Evolutionary conservation across 2,113 vertebrate genomes (phyloP), one percentile per base, ranked within the genome.

Genomic region (Tetrax tetrax): DNA sequence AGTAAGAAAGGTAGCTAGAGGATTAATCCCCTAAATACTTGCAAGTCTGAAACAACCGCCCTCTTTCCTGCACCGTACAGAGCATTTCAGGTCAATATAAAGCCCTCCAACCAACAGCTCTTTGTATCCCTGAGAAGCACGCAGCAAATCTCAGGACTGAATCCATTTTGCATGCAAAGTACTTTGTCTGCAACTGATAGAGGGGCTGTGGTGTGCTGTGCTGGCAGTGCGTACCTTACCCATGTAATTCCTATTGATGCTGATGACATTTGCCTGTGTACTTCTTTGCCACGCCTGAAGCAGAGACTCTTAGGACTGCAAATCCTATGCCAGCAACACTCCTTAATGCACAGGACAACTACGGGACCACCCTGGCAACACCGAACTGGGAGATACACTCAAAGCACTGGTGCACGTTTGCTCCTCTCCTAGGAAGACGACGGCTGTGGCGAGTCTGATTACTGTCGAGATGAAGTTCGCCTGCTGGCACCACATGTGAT

Each of bases 351-450:
- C 33, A 43, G 1, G 2, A 31, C n/a, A 64, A 33, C 9, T 11
- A 61, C 0, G 2, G 47, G 56, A 63, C 54, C 37, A 48, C 53
- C 28, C 24, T 53, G 70, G 66, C 78, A 86, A 41, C 22, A n/a
- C 5, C 8, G 4, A 18, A 66, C 47, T 22, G 51, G 41, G 1
- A 43, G 41, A 70, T 18, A 9, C 18, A 29, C 47, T 70, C 19
- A 1, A 15, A 45, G 33, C 5, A 47, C 19, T 71, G 2, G 0
- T 1, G 10, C 33, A 53, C 0, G 6, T 37, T 18, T 70, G 59
- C 63, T 25, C n/a, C 71, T 80, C 47, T 87, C 72, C 75, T 10
- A 61, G 78, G 64, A 79, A 71, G 45, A 56, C 1, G 66, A 47
- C 20, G 45, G 41, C 54, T 43, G 59, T 14, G 85, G 51, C 41